Conservation (phyloP, 2,888 invertebrate genomes). For the Idaea aversata region DNA sequence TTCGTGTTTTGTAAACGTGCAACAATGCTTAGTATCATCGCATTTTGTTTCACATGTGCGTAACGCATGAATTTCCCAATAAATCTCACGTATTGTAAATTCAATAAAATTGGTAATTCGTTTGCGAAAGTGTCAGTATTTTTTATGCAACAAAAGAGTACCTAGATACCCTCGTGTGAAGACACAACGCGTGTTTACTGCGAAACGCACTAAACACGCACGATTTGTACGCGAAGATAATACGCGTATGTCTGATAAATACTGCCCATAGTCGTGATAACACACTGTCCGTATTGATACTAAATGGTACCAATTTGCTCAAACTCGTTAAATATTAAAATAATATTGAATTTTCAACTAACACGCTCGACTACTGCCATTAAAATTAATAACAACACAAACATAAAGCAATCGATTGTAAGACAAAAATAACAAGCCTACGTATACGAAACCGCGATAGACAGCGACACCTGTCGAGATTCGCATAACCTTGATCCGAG, state of each 20-base stretch:
- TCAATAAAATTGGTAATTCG: constrained; percentile 55
- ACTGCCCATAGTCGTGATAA: constrained; percentile 54
- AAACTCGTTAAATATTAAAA: constrained; percentile 42
- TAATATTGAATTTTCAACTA: constrained; percentile 13
- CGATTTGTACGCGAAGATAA: constrained; percentile 66
- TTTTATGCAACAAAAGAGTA: constrained; percentile 57
- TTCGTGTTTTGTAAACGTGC: constrained; percentile 40
- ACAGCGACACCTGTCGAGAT: constrained; percentile 51
- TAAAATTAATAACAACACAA: constrained; percentile 6
- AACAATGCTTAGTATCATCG: constrained; percentile 47
- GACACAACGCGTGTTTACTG: constrained; percentile 55
- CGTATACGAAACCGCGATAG: constrained; percentile 14
- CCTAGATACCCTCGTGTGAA: constrained; percentile 42
- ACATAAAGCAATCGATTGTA: not conserved
- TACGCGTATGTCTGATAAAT: constrained; percentile 64
- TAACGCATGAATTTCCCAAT: constrained; percentile 67
- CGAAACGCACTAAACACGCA: constrained; percentile 69
- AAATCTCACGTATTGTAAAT: constrained; percentile 68
- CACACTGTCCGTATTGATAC: constrained; percentile 47
- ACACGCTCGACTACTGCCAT: constrained; percentile 6
- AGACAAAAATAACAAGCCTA: constrained; percentile 4
- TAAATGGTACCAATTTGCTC: constrained; percentile 52
- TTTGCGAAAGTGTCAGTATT: constrained; percentile 67
- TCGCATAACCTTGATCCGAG: constrained; percentile 48
- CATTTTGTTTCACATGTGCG: constrained; percentile 57